Evolutionary conservation across 2,113 vertebrate species (phyloP).

Genomic region (Rattus norvegicus): GRCr8 NC_086031.1:57525001-57525500

Average conservation of each 20-base stretch:
- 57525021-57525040: neutral
- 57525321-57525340: neutral
- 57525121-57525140: neutral
- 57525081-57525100: neutral
- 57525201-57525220: neutral
- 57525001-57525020: neutral
- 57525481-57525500: no score
- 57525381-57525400: neutral
- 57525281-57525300: slow-evolving; percentile 1
- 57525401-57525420: neutral
- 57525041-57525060: no score
- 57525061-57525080: neutral
- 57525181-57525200: neutral
- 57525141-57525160: neutral
- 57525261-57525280: neutral
- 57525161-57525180: neutral
- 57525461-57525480: neutral
- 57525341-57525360: neutral
- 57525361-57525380: neutral
- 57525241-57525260: neutral
- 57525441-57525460: no score
- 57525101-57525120: neutral
- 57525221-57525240: neutral
- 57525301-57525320: neutral
- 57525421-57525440: neutral